Conservation (phyloP, 2,797 vertebrate genomes). For the Coregonus sp. region DNA sequence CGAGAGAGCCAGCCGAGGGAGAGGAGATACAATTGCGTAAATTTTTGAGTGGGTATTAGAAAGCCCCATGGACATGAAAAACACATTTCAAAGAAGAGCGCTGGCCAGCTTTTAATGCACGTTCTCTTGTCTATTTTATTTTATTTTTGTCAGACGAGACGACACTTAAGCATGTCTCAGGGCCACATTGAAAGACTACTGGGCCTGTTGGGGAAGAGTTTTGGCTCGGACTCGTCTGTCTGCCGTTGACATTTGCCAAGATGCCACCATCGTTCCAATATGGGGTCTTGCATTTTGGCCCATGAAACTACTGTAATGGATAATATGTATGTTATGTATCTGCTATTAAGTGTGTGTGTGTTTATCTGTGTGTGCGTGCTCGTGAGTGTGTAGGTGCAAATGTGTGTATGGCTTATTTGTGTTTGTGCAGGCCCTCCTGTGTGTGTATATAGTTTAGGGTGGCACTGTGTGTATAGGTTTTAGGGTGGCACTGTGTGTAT, state of each 20-base stretch:
- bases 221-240: not conserved
- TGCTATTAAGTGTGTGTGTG: not conserved
- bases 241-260: not conserved
- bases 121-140: constrained; percentile 21
- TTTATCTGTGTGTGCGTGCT: not conserved
- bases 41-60: constrained; percentile 11
- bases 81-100: not conserved
- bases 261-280: not conserved
- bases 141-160: not conserved
- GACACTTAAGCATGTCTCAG: not conserved
- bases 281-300: not conserved
- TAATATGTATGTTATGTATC: not conserved
- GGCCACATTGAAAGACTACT: not conserved
- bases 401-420: not conserved
- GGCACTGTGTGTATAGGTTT: too few relatives aligned
- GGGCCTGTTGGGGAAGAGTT: not conserved
- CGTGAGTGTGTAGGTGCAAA: not conserved
- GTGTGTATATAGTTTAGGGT: not conserved
- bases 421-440: not conserved
- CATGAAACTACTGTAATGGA: not conserved
- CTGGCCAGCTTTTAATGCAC: constrained; percentile 15
- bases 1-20: not conserved
- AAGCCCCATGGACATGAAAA: constrained; percentile 2
- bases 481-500: not conserved
- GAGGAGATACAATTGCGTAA: not conserved